Evolutionary conservation across 2,888 invertebrate species (phyloP), one percentile per base, ranked within the genome.

Genomic region (Clostera curtula): DNA sequence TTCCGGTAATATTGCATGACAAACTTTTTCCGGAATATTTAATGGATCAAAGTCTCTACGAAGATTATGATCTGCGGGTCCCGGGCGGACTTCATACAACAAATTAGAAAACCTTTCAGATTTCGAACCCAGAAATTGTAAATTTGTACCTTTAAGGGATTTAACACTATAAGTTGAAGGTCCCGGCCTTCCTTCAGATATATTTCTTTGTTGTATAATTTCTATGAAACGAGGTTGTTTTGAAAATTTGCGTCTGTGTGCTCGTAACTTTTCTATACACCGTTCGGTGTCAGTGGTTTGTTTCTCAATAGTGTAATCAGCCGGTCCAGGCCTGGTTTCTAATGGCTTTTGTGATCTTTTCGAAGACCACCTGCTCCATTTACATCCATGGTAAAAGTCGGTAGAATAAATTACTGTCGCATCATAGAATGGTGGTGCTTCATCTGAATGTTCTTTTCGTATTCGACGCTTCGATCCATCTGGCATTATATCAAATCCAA

Each of bases 321-420:
- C 59, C 15, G 82, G 82, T 3, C 82, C 76, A 12, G 80, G 80
- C 8, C 36, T 40, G 4, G 24, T 12, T 26, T 61, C 47, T 12
- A 30, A 10, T 9, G 30, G 9, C 36, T 50, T 49, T 19, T 27
- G 19, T 6, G 41, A 31, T 28, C 63, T 52, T 31, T 48, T 49
- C 8, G 69, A 54, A 27, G 60, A 67, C 56, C 72, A 52, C 12
- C 51, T 43, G 51, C 79, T 76, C 82, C 80, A 79, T 62, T 79
- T 80, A 19, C 79, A 80, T 3, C 80, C 80, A 3, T 40, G 63
- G 37, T 79, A 82, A 52, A 62, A 77, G 15, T 56, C 45, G 10
- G 70, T 67, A 2, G 52, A 54, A 27, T 71, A 71, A 5, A 47
- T 42, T n/a, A 72, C 56, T 26, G 36, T 49, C 1, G 56, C 28